phyloP scores from a whole-genome alignment of 1,140 invertebrate genomes.

The Macrosteles quadrilineatus region DNA sequence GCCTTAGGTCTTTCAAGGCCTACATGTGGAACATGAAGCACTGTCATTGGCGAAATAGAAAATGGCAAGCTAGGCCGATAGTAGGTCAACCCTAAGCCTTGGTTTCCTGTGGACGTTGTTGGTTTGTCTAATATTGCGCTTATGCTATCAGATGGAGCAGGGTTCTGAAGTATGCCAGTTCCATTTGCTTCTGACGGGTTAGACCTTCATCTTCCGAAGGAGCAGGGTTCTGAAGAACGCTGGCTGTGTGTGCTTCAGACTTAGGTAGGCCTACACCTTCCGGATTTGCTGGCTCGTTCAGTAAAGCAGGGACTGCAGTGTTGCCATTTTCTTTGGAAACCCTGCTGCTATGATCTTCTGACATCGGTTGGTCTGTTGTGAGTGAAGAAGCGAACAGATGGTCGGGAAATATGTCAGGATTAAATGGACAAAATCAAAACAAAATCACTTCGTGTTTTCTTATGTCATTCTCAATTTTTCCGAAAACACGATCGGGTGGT shows the following conservation, averaged over 20 bases:
- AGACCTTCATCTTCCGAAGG: too few relatives aligned
- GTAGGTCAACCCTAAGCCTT: neutral
- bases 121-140: slow-evolving; percentile 9
- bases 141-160: slow-evolving; percentile 6
- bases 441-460: neutral
- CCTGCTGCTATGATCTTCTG: neutral
- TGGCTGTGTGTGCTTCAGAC: too few relatives aligned
- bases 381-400: neutral
- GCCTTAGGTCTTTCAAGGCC: slow-evolving; percentile 2
- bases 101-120: slow-evolving; percentile 11
- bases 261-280: neutral
- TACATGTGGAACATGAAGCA: slow-evolving; percentile 10
- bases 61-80: slow-evolving; percentile 9
- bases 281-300: neutral
- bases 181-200: slow-evolving; percentile 12
- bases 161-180: slow-evolving; percentile 5
- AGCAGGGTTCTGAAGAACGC: too few relatives aligned
- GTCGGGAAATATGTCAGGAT: slow-evolving; percentile 8
- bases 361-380: slow-evolving; percentile 12
- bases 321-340: slow-evolving; percentile 9
- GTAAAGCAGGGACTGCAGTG: neutral
- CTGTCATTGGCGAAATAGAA: neutral
- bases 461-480: neutral
- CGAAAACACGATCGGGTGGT: neutral
- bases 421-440: slow-evolving; percentile 19